A percentile compares a stretch with the other conserved stretches of the same genome.
Evolutionary conservation across 2,797 vertebrate species (phyloP).

Genomic region (Lutjanus campechanus): DNA sequence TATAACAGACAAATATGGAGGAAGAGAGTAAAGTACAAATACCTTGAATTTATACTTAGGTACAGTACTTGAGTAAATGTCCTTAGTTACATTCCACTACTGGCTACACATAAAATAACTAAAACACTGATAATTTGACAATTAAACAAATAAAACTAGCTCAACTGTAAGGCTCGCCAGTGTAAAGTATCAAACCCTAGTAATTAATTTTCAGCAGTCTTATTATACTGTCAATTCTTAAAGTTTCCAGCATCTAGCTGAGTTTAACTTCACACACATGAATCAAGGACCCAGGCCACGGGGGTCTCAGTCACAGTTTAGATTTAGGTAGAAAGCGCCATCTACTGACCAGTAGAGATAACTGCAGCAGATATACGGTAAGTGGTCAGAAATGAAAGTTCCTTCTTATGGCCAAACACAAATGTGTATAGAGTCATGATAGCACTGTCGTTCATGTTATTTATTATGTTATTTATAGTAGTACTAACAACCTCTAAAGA

Average conservation of each 20-base stretch:
- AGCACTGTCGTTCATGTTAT: neutral
- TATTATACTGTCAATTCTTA: too few relatives aligned
- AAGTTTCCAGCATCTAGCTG: neutral
- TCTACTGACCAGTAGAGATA: constrained; percentile 16
- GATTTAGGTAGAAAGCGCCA: neutral
- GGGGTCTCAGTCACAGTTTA: neutral
- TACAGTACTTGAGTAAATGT: too few relatives aligned
- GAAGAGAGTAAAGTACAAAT: too few relatives aligned
- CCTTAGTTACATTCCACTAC: too few relatives aligned
- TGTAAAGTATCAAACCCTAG: neutral
- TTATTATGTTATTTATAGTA: neutral
- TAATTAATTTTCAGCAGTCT: neutral
- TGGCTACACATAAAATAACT: neutral
- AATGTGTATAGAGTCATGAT: neutral
- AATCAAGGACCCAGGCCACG: too few relatives aligned
- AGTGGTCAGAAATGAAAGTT: neutral
- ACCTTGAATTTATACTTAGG: too few relatives aligned
- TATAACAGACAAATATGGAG: too few relatives aligned
- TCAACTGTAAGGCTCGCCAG: neutral
- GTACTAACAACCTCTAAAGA: neutral
- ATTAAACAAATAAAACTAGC: neutral
- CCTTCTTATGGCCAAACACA: neutral
- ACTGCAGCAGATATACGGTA: constrained; percentile 12
- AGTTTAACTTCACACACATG: neutral
- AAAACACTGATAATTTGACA: neutral